Conservation (phyloP, 2,113 vertebrate genomes). For the Eublepharis macularius region DNA sequence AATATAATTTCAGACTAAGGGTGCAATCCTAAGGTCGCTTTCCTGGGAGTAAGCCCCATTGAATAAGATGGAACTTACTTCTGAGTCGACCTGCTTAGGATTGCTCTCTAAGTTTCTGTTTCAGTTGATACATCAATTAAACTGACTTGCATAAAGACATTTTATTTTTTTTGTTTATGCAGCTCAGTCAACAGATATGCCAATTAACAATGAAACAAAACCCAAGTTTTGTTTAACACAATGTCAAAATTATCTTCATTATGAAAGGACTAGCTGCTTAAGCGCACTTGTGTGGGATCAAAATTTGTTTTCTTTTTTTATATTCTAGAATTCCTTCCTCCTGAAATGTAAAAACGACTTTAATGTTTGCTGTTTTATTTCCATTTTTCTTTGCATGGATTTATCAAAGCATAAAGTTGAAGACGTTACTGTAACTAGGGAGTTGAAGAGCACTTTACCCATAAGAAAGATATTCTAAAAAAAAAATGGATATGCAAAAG, state of each 20-base stretch:
- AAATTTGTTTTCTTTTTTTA: background rate
- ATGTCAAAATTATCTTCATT: background rate
- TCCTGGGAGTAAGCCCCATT: too few relatives aligned
- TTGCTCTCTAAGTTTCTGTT: too few relatives aligned
- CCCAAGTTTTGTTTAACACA: background rate
- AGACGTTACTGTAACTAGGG: background rate
- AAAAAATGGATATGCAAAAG: background rate
- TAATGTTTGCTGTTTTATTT: slow-evolving; percentile 8
- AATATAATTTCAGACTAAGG: too few relatives aligned
- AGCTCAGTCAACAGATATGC: background rate
- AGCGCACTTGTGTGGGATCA: background rate
- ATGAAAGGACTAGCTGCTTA: background rate
- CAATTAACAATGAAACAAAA: background rate
- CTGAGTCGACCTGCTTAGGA: too few relatives aligned
- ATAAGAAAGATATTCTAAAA: background rate
- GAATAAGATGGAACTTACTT: too few relatives aligned
- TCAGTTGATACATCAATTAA: too few relatives aligned
- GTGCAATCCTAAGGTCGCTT: too few relatives aligned
- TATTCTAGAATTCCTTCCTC: background rate
- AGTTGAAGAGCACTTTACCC: background rate
- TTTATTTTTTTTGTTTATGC: background rate
- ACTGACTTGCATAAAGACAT: background rate
- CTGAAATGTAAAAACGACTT: background rate
- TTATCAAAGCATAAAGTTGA: background rate
- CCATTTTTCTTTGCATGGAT: background rate